These are phyloP conservation scores for Penelope pileata DNA, from an alignment of 2,113 vertebrate species.

Conservation along the genomic window DNA sequence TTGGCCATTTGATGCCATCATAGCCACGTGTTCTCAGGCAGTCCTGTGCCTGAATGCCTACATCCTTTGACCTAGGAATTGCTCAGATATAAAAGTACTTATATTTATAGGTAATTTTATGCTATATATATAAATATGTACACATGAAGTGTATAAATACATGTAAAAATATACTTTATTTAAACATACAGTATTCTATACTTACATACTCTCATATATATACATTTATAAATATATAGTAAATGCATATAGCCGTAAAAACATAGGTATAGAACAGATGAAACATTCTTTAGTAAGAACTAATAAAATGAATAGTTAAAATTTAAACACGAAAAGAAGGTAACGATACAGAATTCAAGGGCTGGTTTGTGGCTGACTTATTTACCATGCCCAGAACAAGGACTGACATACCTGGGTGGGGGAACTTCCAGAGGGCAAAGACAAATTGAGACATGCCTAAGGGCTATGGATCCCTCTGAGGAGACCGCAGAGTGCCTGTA, in stretches of 20 bases:
- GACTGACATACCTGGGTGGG: not conserved
- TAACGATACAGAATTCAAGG: not conserved
- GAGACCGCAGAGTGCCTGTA: not conserved
- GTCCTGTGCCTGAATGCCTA: not conserved
- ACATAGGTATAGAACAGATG: not conserved
- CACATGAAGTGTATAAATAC: not conserved
- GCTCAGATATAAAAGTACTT: not conserved
- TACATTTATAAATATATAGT: not conserved
- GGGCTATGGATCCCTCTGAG: not conserved
- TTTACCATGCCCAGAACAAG: not conserved
- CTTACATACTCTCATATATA: not conserved
- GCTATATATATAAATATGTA: too few species aligned
- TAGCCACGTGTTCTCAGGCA: not conserved
- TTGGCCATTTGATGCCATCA: not conserved
- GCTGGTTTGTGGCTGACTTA: fast-evolving
- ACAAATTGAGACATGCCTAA: not conserved
- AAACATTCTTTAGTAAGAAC: not conserved
- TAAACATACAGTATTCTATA: not conserved
- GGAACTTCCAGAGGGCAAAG: not conserved
- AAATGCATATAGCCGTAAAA: not conserved
- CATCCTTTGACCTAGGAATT: not conserved
- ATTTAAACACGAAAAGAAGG: not conserved
- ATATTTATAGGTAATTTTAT: not conserved
- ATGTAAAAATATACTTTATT: not conserved
- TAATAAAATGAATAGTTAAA: not conserved